A percentile compares a stretch with the other conserved stretches of the same genome.
These are phyloP conservation scores for Zophobas morio DNA, from an alignment of 1,140 invertebrate genomes.

Conservation along the genomic window DNA sequence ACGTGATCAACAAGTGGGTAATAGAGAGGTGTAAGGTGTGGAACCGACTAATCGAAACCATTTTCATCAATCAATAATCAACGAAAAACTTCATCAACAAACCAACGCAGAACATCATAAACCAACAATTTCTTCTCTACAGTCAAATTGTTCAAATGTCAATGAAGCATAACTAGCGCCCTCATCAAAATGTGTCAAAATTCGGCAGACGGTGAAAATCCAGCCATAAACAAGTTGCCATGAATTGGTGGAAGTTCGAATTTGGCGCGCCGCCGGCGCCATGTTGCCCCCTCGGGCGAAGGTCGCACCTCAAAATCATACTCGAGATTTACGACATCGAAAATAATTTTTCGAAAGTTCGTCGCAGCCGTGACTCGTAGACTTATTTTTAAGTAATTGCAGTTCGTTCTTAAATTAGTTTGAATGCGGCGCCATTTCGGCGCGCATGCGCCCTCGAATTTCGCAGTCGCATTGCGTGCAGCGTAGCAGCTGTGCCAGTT, in stretches of 20 bases:
- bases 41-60: too few species aligned
- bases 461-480: constrained; percentile 42
- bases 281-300: not conserved
- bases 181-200: too few species aligned
- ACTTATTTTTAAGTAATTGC: constrained; percentile 16
- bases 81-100: too few species aligned
- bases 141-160: too few species aligned
- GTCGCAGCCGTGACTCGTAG: not conserved
- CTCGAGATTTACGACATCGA: not conserved
- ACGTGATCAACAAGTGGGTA: too few species aligned
- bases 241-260: not conserved
- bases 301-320: not conserved
- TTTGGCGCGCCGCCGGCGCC: not conserved
- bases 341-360: constrained; percentile 12
- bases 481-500: constrained; percentile 41
- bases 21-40: too few species aligned
- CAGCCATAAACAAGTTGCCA: too few species aligned
- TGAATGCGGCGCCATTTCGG: constrained; percentile 1
- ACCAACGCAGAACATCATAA: too few species aligned
- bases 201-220: too few species aligned
- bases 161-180: too few species aligned
- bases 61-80: too few species aligned
- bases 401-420: not conserved
- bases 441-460: constrained; percentile 16
- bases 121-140: too few species aligned